phyloP scores from a whole-genome alignment of 2,797 vertebrate species.

The Bradypus variegatus region DNA sequence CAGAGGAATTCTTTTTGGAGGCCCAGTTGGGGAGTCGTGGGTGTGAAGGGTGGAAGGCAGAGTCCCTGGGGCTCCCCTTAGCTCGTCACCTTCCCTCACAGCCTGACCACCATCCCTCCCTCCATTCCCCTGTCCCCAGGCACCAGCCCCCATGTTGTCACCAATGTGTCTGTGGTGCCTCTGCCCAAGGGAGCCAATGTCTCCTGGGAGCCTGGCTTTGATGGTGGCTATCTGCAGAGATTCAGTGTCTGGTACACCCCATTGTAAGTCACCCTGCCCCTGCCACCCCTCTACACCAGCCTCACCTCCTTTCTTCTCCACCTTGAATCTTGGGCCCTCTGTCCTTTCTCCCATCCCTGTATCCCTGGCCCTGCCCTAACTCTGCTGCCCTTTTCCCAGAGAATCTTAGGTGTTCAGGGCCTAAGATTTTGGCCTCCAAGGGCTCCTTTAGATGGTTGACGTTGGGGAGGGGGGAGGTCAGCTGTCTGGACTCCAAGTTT shows the following conservation, averaged over 20 bases:
- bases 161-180: constrained; percentile 78
- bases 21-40: neutral
- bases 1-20: neutral
- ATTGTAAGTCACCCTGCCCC: constrained; percentile 66
- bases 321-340: neutral
- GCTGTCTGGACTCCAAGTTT: neutral
- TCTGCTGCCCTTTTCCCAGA: neutral
- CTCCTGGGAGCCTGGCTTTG: constrained; percentile 93
- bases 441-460: neutral
- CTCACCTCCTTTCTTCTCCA: neutral
- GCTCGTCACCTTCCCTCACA: neutral
- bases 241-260: constrained; percentile 92
- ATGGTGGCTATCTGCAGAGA: constrained; percentile 92
- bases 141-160: constrained; percentile 89
- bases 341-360: neutral
- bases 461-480: neutral
- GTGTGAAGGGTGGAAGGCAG: neutral
- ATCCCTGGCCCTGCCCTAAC: neutral
- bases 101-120: neutral
- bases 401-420: neutral
- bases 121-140: constrained; percentile 70
- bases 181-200: constrained; percentile 85
- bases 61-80: neutral
- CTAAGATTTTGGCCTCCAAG: neutral
- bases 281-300: neutral